A percentile compares a stretch with the other conserved stretches of the same genome.
Evolutionary conservation across 2,888 invertebrate species (phyloP).

Genomic region (Eupithecia exiguata): DNA sequence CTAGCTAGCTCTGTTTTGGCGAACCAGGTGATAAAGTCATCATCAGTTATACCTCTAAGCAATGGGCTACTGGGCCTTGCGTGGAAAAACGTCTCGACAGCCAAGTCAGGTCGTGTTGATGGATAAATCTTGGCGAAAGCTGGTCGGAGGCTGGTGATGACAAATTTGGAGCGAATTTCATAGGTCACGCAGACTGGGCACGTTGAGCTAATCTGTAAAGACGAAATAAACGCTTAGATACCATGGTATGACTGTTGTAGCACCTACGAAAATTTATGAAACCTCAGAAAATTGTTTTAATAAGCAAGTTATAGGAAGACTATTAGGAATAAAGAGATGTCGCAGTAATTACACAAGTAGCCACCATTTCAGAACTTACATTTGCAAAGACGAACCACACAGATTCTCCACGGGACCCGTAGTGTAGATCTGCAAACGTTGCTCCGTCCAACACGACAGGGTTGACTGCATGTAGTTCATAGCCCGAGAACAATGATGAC

Average conservation of each 20-base stretch:
- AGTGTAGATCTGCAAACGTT: conserved; percentile 84
- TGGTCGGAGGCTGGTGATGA: conserved; percentile 85
- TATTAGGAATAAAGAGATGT: background rate
- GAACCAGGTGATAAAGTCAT: conserved; percentile 87
- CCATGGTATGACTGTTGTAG: background rate
- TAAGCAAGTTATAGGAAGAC: background rate
- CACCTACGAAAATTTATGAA: background rate
- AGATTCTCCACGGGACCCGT: conserved; percentile 84
- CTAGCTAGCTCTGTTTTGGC: conserved; percentile 83
- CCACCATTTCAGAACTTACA: conserved; percentile 67
- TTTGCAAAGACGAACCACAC: conserved; percentile 87
- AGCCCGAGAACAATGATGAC: conserved; percentile 86
- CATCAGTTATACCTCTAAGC: conserved; percentile 85
- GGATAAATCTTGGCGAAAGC: conserved; percentile 86
- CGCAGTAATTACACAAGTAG: background rate
- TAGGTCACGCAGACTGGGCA: conserved; percentile 87
- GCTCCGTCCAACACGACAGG: conserved; percentile 82
- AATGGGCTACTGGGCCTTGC: conserved; percentile 84
- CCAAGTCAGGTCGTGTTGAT: conserved; percentile 84
- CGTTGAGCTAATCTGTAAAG: conserved; percentile 78
- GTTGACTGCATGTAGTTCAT: conserved; percentile 83
- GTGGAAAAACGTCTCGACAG: conserved; percentile 86
- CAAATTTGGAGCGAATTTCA: conserved; percentile 83
- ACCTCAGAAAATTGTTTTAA: background rate
- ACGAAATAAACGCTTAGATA: conserved; percentile 3